These are phyloP conservation scores for Phymatocera aterrima DNA, from an alignment of 2,888 invertebrate species.

Conservation along the genomic window DNA sequence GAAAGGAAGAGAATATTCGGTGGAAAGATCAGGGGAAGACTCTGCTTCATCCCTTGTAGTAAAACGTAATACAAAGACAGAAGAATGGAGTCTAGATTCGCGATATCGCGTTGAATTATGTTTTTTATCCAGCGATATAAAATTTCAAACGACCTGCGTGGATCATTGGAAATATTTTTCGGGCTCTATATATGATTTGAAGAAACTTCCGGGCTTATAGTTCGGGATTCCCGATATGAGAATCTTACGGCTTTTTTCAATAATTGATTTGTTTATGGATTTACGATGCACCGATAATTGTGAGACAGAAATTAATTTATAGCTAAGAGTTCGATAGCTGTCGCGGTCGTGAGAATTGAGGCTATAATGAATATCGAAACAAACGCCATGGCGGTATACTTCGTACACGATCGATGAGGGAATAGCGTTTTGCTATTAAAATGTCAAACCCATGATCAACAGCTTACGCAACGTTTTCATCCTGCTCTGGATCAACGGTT, in stretches of 20 bases:
- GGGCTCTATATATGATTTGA: too few species aligned
- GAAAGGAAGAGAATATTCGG: too few species aligned
- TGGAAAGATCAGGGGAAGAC: not conserved
- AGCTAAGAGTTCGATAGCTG: not conserved
- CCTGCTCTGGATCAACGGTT: conserved; percentile 14
- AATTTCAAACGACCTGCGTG: too few species aligned
- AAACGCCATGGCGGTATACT: conserved; percentile 1
- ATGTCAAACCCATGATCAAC: conserved; percentile 35
- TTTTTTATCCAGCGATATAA: too few species aligned
- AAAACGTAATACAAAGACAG: not conserved
- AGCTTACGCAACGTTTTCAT: conserved; percentile 24
- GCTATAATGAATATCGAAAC: not conserved
- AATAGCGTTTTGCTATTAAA: conserved; percentile 25
- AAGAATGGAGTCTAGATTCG: too few species aligned
- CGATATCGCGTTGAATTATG: too few species aligned
- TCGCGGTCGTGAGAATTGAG: not conserved
- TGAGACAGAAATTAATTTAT: not conserved
- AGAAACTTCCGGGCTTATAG: too few species aligned
- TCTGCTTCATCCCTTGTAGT: conserved; percentile 9
- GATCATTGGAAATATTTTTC: too few species aligned
- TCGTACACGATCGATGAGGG: too few species aligned
- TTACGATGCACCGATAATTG: not conserved
- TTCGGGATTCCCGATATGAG: too few species aligned
- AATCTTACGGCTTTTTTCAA: too few species aligned
- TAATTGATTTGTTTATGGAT: not conserved